A percentile compares a stretch with the other conserved stretches of the same genome.
Conservation (phyloP, 2,797 vertebrate genomes). For the Novumbra hubbsi region DNA sequence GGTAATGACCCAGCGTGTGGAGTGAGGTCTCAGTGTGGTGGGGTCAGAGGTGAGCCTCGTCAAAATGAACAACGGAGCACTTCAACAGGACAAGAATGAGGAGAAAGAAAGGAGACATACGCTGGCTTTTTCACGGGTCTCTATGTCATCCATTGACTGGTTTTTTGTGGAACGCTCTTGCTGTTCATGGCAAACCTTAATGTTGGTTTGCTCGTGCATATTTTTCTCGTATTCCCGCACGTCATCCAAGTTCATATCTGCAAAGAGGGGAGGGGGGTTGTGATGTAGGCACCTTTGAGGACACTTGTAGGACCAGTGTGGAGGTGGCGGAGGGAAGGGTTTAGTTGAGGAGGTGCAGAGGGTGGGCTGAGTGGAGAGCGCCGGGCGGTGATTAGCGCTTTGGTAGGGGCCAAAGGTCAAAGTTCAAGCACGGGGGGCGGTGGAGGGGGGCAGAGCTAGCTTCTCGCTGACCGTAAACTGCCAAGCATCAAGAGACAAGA, state of each 20-base stretch:
- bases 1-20: conserved; percentile 8
- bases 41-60: not conserved
- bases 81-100: conserved; percentile 1
- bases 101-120: conserved; percentile 78
- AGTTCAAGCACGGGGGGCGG: conserved; percentile 1
- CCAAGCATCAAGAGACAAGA: conserved; percentile 29
- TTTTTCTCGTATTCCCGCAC: conserved; percentile 96
- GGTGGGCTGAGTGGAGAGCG: conserved; percentile 1
- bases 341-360: conserved; percentile 26
- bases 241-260: conserved; percentile 99
- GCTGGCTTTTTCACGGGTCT: conserved; percentile 91
- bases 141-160: conserved; percentile 92
- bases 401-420: conserved; percentile 18
- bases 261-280: conserved; percentile 75
- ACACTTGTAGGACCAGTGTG: conserved; percentile 30
- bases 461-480: conserved; percentile 32
- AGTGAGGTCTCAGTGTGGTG: not conserved
- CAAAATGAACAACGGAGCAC: not conserved
- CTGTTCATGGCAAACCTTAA: conserved; percentile 96
- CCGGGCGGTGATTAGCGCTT: conserved; percentile 18
- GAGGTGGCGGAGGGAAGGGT: not conserved
- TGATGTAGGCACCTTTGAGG: conserved; percentile 77
- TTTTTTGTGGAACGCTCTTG: conserved; percentile 80
- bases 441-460: conserved; percentile 24
- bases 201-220: conserved; percentile 99